Base-by-base conservation (phyloP, 2,797 vertebrate genomes). In the Propithecus deckenii region DNA sequence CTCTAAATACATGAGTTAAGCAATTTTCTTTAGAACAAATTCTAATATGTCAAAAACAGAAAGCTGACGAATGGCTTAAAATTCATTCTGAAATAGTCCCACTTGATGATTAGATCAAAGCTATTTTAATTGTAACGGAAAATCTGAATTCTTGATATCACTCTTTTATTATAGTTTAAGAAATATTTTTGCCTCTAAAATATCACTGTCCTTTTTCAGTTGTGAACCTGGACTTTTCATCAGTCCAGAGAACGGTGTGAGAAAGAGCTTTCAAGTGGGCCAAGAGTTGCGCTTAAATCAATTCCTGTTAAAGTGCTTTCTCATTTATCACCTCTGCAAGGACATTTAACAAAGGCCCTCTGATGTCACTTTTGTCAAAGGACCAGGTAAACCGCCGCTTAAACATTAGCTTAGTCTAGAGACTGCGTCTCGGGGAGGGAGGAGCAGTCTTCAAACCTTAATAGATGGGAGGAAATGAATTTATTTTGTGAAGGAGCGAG, bases 271-370 rank as follows among this genome's bases (percentile, higher is more conserved):
- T 50, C 25, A 46, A 90, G 35, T 11, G 43, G 69, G 59, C 89
- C 92, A 95, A 75, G 84, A 3, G 1, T 46, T 96, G 87, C 78
- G 65, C 72, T 95, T 35, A 83, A 89, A 81, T 87, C 59, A 63
- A 30, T 85, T 69, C 63, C 97, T 97, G 97, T 2, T 91, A 81
- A 97, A 93, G 41, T 23, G 69, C 94, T 97, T 96, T 97, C 50
- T 95, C 65, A 84, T 63, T 95, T 46, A 32, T 87, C 96, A 75
- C 76, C 81, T 97, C 96, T 43, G 86, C 97, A 95, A 20, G 38
- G 57, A 74, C 83, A 8, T 61, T 96, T 72, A 79, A 87, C 74
- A 96, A 35, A 69, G 52, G 96, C 78, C 35, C 14, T 95, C 17
- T 75, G 30, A 78, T 8, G 65, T 50, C 85, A 80, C 61, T 89